These are phyloP conservation scores for Sitobion miscanthi DNA, from an alignment of 1,140 invertebrate genomes.

Conservation along the genomic window DNA sequence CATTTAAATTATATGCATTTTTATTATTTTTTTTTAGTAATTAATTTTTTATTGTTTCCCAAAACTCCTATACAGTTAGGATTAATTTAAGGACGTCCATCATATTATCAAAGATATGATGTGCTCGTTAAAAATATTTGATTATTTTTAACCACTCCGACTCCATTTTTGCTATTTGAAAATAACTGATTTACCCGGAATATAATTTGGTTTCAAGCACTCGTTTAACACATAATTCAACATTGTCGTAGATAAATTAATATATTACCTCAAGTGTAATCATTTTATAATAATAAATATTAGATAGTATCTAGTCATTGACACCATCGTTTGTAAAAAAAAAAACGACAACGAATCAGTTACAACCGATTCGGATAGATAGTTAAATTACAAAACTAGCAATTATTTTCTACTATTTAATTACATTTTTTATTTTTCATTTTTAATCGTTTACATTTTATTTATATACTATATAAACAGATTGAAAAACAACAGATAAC, in stretches of 20 bases:
- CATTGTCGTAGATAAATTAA: background rate
- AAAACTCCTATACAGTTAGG: background rate
- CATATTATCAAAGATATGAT: background rate
- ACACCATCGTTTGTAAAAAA: background rate
- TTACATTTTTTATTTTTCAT: slow-evolving; percentile 54
- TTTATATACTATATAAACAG: slow-evolving; percentile 55
- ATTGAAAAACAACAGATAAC: slow-evolving; percentile 57
- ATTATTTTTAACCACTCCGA: background rate
- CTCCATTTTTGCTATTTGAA: background rate
- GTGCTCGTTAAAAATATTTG: background rate
- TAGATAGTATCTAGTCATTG: slow-evolving; percentile 9
- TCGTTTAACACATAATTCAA: background rate
- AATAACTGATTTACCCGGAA: background rate
- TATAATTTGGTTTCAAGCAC: background rate
- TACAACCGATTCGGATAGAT: background rate
- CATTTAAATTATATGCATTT: background rate
- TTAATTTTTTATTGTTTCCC: background rate
- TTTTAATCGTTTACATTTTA: slow-evolving; percentile 57
- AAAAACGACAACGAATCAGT: background rate
- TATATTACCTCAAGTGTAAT: slow-evolving; percentile 19
- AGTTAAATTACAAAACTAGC: slow-evolving; percentile 7
- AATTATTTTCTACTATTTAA: slow-evolving; percentile 53
- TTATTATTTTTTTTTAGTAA: background rate
- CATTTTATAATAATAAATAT: background rate
- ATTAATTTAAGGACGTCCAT: background rate